Conservation (phyloP, 2,888 invertebrate species). For the Epinotia brunnichana region DNA sequence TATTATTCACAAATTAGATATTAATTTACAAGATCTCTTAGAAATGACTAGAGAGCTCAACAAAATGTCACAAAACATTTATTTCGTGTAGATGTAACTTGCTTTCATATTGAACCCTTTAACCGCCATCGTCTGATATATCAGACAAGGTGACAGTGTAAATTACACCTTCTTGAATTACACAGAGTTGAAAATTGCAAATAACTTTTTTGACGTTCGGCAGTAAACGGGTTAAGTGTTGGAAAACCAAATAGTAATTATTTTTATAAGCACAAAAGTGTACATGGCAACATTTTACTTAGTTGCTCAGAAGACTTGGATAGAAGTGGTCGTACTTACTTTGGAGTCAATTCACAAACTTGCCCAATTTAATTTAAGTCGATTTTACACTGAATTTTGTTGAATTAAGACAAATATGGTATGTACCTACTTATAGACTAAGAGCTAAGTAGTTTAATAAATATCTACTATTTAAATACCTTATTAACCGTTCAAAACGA, state of each 20-base stretch:
- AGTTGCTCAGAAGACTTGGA: background rate
- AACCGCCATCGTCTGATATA: no score
- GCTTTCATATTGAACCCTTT: no score
- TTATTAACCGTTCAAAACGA: no score
- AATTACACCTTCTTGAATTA: no score
- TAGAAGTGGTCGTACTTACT: background rate
- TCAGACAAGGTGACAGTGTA: no score
- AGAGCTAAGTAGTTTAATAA: conserved; percentile 3
- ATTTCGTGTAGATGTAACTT: background rate
- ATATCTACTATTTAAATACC: no score
- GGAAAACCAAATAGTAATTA: background rate
- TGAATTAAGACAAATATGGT: background rate
- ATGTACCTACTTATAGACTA: background rate
- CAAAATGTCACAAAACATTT: conserved; percentile 14
- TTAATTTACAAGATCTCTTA: conserved; percentile 32
- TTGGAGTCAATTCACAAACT: background rate
- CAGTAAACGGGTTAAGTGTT: no score
- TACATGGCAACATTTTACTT: background rate
- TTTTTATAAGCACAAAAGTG: conserved; percentile 8
- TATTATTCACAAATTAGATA: conserved; percentile 8
- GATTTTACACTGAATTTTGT: background rate
- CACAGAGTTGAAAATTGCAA: no score
- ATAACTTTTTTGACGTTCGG: no score
- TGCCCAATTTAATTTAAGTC: background rate
- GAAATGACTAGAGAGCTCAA: conserved; percentile 10